Evolutionary conservation across 2,888 invertebrate genomes (phyloP).

Genomic region (Xanthorhoe designata): DNA sequence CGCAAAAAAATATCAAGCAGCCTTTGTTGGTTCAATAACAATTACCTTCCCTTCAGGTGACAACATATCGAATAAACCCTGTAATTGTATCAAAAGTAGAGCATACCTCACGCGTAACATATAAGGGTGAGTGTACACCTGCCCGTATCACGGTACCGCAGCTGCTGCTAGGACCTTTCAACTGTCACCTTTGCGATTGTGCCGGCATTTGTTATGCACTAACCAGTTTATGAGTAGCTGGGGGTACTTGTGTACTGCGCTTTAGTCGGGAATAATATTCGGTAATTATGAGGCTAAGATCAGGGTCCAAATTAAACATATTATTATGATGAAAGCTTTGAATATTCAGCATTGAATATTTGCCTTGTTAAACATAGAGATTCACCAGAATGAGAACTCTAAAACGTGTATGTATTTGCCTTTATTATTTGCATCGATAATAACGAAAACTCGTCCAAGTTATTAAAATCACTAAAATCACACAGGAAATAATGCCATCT

Average conservation of each 20-base stretch:
- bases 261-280: neutral
- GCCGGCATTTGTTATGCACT: slow-evolving; percentile 34
- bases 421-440: no score
- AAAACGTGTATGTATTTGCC: no score
- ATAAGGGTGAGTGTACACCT: slow-evolving; percentile 61
- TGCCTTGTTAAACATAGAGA: no score
- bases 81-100: slow-evolving; percentile 46
- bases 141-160: slow-evolving; percentile 70
- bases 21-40: slow-evolving; percentile 2
- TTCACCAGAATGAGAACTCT: no score
- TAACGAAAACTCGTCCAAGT: no score
- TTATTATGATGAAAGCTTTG: neutral
- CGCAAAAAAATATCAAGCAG: neutral
- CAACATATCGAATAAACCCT: neutral
- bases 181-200: slow-evolving; percentile 50
- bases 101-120: slow-evolving; percentile 41
- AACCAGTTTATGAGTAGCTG: slow-evolving; percentile 26
- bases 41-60: slow-evolving; percentile 10
- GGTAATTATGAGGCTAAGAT: neutral
- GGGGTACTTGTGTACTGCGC: slow-evolving; percentile 21
- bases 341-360: no score
- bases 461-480: no score
- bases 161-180: slow-evolving; percentile 70
- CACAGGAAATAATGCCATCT: no score
- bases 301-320: neutral